Evolutionary conservation across 1,140 invertebrate genomes (phyloP).

Genomic region (Batillaria attramentaria): DNA sequence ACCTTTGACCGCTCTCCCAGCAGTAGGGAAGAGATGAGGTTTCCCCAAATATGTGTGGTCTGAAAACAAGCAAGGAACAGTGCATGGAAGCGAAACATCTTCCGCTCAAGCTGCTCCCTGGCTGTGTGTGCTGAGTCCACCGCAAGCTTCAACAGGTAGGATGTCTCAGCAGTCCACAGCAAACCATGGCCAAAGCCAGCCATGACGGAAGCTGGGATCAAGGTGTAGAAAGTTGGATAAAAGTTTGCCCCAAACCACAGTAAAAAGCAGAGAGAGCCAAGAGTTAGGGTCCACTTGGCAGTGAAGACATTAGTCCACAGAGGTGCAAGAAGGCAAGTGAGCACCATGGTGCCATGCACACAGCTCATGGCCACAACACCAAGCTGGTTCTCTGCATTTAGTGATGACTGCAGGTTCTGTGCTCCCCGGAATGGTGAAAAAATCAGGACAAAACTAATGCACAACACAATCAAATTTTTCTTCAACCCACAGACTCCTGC

Average conservation of each 20-base stretch:
- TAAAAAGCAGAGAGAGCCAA: slow-evolving; percentile 66
- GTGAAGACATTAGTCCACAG: slow-evolving; percentile 65
- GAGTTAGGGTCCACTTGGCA: slow-evolving; percentile 67
- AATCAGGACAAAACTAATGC: slow-evolving; percentile 68
- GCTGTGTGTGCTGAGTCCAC: slow-evolving; percentile 63
- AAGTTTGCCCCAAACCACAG: slow-evolving; percentile 69
- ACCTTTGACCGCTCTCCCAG: slow-evolving; percentile 39
- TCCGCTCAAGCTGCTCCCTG: slow-evolving; percentile 59
- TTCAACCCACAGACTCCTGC: slow-evolving; percentile 55
- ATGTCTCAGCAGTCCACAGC: slow-evolving; percentile 67
- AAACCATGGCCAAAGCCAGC: slow-evolving; percentile 69
- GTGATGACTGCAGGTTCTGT: slow-evolving; percentile 68
- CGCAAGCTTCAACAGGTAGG: slow-evolving; percentile 68
- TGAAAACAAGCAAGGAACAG: slow-evolving; percentile 71
- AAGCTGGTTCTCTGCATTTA: slow-evolving; percentile 60
- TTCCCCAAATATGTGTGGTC: slow-evolving; percentile 71
- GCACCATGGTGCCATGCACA: slow-evolving; percentile 66
- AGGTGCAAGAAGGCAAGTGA: slow-evolving; percentile 66
- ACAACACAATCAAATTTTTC: slow-evolving; percentile 68
- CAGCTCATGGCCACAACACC: slow-evolving; percentile 67
- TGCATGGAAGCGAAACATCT: slow-evolving; percentile 69
- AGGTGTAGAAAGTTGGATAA: slow-evolving; percentile 66
- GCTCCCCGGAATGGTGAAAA: slow-evolving; percentile 69
- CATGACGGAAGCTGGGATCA: slow-evolving; percentile 67
- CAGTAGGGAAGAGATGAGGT: slow-evolving; percentile 67